These are phyloP conservation scores for Bubo scandiacus DNA, from an alignment of 2,113 vertebrate species.

Conservation along the genomic window DNA sequence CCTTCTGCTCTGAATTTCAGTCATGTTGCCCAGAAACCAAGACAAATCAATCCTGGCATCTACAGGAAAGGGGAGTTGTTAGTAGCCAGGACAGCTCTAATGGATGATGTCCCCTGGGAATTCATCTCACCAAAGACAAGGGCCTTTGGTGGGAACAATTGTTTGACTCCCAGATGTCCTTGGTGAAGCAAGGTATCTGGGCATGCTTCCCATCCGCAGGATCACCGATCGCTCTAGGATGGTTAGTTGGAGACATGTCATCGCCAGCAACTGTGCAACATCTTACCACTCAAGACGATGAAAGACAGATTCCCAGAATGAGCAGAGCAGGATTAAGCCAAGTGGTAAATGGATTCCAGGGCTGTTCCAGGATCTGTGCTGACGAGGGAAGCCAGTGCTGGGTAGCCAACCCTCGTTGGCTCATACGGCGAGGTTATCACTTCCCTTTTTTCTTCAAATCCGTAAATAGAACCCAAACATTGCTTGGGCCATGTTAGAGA, in stretches of 20 bases:
- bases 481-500: background rate
- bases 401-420: background rate
- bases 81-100: background rate
- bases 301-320: constrained; percentile 42
- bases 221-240: background rate
- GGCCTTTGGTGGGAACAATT: background rate
- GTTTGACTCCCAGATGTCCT: constrained; percentile 25
- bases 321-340: constrained; percentile 50
- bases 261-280: constrained; percentile 13
- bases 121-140: background rate
- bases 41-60: background rate
- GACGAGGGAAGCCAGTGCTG: background rate
- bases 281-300: constrained; percentile 8
- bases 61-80: background rate
- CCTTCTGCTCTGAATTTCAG: background rate
- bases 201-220: background rate
- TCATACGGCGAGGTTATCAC: background rate
- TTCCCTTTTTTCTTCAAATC: constrained; percentile 52
- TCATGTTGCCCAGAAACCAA: background rate
- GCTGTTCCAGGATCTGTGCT: constrained; percentile 7
- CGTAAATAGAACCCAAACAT: constrained; percentile 41
- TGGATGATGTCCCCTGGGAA: accelerated
- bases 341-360: constrained; percentile 52
- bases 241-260: background rate
- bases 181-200: background rate